A percentile compares a stretch with the other conserved stretches of the same genome.
Evolutionary conservation across 2,797 vertebrate genomes (phyloP).

Genomic region (Geotrypetes seraphini): DNA sequence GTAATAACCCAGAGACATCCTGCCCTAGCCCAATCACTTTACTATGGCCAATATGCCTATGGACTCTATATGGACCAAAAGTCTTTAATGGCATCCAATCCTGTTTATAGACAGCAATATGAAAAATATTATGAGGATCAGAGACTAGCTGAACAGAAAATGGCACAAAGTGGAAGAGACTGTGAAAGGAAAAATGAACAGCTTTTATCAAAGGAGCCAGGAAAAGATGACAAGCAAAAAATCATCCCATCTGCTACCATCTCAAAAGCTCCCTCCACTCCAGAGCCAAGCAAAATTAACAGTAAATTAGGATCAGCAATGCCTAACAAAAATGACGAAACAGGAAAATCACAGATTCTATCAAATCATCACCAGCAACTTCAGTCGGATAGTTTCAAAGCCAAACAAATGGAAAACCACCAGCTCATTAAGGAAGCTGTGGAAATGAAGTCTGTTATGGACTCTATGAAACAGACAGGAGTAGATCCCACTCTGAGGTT

Average conservation of each 20-base stretch:
- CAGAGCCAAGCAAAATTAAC: slow-evolving; percentile 73
- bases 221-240: slow-evolving; percentile 78
- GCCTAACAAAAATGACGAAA: slow-evolving; percentile 78
- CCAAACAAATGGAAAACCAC: slow-evolving; percentile 83
- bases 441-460: slow-evolving; percentile 91
- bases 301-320: slow-evolving; percentile 62
- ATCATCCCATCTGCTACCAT: slow-evolving; percentile 63
- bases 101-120: slow-evolving; percentile 67
- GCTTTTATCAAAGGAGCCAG: slow-evolving; percentile 55
- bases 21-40: slow-evolving; percentile 92
- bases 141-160: slow-evolving; percentile 75
- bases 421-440: slow-evolving; percentile 86
- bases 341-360: slow-evolving; percentile 70
- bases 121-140: slow-evolving; percentile 84
- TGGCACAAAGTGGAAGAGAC: slow-evolving; percentile 56
- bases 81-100: slow-evolving; percentile 77
- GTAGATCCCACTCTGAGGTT: slow-evolving; percentile 92
- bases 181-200: slow-evolving; percentile 56
- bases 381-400: slow-evolving; percentile 63
- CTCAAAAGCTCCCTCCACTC: slow-evolving; percentile 73
- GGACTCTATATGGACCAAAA: slow-evolving; percentile 96
- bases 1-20: slow-evolving; percentile 93
- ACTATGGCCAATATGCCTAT: slow-evolving; percentile 93
- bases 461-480: slow-evolving; percentile 89
- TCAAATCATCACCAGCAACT: slow-evolving; percentile 71